These are phyloP conservation scores for Cryptocheilus praepositus DNA, from an alignment of 2,888 invertebrate genomes.

Conservation along the genomic window DNA sequence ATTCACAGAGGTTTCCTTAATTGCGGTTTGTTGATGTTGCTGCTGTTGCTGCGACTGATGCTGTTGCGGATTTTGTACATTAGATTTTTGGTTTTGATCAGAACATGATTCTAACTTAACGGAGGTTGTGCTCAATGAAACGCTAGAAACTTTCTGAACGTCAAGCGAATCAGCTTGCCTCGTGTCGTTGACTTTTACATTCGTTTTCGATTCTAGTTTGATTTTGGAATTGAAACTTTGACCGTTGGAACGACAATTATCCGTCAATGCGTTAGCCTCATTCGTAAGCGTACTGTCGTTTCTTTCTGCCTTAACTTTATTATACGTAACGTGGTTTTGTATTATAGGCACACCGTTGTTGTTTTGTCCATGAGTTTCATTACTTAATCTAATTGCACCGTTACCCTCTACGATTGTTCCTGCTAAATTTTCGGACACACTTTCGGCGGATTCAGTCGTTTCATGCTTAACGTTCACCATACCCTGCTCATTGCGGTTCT, in stretches of 20 bases:
- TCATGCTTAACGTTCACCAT: conserved; percentile 46
- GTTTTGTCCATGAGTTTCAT: conserved; percentile 63
- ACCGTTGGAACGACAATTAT: conserved; percentile 47
- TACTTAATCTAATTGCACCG: conserved; percentile 60
- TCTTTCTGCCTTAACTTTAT: conserved; percentile 60
- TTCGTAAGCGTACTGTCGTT: conserved; percentile 44
- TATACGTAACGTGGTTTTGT: conserved; percentile 67
- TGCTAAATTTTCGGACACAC: conserved; percentile 41
- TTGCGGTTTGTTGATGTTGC: conserved; percentile 28
- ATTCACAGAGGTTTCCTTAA: conserved; percentile 56
- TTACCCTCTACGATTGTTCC: conserved; percentile 50
- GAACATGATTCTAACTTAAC: conserved; percentile 50
- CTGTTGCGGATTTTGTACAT: conserved; percentile 63
- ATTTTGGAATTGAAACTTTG: conserved; percentile 52
- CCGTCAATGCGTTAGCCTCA: conserved; percentile 34
- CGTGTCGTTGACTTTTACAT: conserved; percentile 53
- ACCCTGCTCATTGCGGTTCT: conserved; percentile 55
- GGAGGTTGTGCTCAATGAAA: conserved; percentile 39
- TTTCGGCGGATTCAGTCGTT: conserved; percentile 37
- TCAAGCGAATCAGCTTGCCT: conserved; percentile 49
- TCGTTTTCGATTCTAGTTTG: conserved; percentile 54
- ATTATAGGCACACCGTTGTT: conserved; percentile 70
- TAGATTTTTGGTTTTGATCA: conserved; percentile 67
- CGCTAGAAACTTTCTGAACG: conserved; percentile 33
- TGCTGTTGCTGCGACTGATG: too few relatives aligned